phyloP scores from a whole-genome alignment of 2,113 vertebrate species.

The Euleptes europaea region DNA sequence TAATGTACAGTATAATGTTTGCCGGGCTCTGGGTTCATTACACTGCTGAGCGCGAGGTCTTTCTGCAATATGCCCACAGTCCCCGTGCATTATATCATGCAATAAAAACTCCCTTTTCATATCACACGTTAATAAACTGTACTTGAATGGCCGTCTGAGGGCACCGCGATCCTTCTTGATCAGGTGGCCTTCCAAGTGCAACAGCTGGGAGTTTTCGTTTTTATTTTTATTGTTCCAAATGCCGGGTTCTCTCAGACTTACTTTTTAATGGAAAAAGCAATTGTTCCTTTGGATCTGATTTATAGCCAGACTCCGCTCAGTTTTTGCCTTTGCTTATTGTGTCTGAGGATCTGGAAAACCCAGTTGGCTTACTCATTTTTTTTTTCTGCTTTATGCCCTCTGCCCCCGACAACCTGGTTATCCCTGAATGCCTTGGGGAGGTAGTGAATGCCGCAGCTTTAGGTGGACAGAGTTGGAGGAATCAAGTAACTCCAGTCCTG shows the following conservation, averaged over 20 bases:
- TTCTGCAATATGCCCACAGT: slow-evolving; percentile 80
- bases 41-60: slow-evolving; percentile 82
- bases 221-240: slow-evolving; percentile 38
- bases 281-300: not conserved
- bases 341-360: not conserved
- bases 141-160: slow-evolving; percentile 78
- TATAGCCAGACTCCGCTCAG: not conserved
- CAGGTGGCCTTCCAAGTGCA: slow-evolving; percentile 49
- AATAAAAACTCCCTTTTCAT: slow-evolving; percentile 82
- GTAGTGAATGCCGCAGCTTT: too few species aligned
- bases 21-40: slow-evolving; percentile 82
- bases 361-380: too few species aligned
- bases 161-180: slow-evolving; percentile 50
- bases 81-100: slow-evolving; percentile 83
- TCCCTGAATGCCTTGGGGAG: too few species aligned
- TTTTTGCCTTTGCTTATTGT: not conserved
- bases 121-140: slow-evolving; percentile 86
- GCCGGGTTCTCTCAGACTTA: not conserved
- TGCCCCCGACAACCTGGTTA: too few species aligned
- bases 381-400: too few species aligned
- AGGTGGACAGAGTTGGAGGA: too few species aligned
- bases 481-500: too few species aligned
- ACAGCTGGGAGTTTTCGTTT: slow-evolving; percentile 72
- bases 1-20: slow-evolving; percentile 85
- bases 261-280: not conserved